A percentile compares a stretch with the other conserved stretches of the same genome.
Evolutionary conservation across 2,888 invertebrate genomes (phyloP).

Genomic region (Abscondita cerata): DNA sequence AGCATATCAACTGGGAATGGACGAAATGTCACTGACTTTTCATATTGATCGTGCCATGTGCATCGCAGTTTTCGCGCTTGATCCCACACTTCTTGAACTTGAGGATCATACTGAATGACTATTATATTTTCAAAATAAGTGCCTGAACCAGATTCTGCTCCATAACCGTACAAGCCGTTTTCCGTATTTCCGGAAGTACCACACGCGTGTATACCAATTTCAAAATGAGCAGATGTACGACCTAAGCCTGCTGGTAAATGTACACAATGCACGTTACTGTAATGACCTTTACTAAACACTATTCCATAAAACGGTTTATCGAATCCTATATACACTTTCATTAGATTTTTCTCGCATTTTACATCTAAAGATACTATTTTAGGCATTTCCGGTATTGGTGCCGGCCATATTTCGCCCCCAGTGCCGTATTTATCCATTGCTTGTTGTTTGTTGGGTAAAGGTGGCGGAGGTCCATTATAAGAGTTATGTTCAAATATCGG

Average conservation of each 20-base stretch:
- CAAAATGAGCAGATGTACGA: slow-evolving; percentile 85
- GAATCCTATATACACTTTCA: slow-evolving; percentile 94
- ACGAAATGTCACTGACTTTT: slow-evolving; percentile 92
- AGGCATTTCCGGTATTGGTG: slow-evolving; percentile 88
- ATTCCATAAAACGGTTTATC: slow-evolving; percentile 96
- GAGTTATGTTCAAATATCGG: slow-evolving; percentile 60
- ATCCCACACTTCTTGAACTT: slow-evolving; percentile 92
- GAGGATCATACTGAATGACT: slow-evolving; percentile 91
- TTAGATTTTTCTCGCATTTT: slow-evolving; percentile 91
- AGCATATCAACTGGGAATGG: slow-evolving; percentile 96
- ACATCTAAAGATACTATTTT: slow-evolving; percentile 92
- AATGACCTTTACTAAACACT: slow-evolving; percentile 93
- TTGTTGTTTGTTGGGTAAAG: slow-evolving; percentile 50
- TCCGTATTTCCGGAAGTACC: slow-evolving; percentile 93
- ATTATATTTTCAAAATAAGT: slow-evolving; percentile 94
- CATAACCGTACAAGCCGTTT: slow-evolving; percentile 86
- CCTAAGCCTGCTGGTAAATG: slow-evolving; percentile 90
- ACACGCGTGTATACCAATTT: slow-evolving; percentile 89
- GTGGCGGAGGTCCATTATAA: slow-evolving; percentile 78
- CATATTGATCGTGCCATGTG: slow-evolving; percentile 95
- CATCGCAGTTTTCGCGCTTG: slow-evolving; percentile 90
- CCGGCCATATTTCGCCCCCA: slow-evolving; percentile 82
- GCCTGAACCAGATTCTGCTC: slow-evolving; percentile 87
- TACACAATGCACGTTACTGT: slow-evolving; percentile 90
- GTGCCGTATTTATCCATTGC: slow-evolving; percentile 58